Evolutionary conservation across 1,140 invertebrate species (phyloP).

Genomic region (Lerema accius): DNA sequence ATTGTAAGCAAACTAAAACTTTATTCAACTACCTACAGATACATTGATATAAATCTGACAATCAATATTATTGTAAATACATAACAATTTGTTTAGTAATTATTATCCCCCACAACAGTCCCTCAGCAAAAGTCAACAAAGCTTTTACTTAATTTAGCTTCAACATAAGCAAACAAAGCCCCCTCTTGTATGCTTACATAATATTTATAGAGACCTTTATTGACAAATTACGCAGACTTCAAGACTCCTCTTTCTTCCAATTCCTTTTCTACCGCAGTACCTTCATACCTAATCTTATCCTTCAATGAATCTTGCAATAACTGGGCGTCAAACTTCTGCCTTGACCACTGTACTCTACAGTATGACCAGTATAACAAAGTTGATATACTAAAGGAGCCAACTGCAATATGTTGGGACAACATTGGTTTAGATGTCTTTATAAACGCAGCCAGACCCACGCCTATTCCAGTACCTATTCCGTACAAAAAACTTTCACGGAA

Average conservation of each 20-base stretch:
- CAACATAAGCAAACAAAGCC: too few relatives aligned
- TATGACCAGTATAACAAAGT: constrained; percentile 84
- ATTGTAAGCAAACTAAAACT: too few relatives aligned
- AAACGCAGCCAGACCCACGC: constrained; percentile 83
- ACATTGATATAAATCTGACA: too few relatives aligned
- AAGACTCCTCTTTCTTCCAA: constrained; percentile 68
- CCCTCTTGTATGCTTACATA: too few relatives aligned
- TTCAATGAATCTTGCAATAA: constrained; percentile 76
- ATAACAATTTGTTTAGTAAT: too few relatives aligned
- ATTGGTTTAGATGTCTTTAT: constrained; percentile 84
- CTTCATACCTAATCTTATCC: constrained; percentile 78
- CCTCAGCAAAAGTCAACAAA: too few relatives aligned
- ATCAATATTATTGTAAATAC: too few relatives aligned
- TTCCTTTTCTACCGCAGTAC: constrained; percentile 72
- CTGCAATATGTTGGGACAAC: constrained; percentile 80
- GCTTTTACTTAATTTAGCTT: too few relatives aligned
- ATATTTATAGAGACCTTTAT: too few relatives aligned
- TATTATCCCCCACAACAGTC: too few relatives aligned
- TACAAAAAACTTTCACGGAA: constrained; percentile 85
- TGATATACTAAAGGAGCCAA: constrained; percentile 82
- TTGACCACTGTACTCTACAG: constrained; percentile 82
- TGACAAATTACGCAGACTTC: constrained; percentile 62
- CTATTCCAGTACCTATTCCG: constrained; percentile 84
- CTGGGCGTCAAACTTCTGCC: constrained; percentile 80
- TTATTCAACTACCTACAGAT: too few relatives aligned